Percentiles rank a stretch among this genome's conserved stretches.
Conservation (phyloP, 1,140 invertebrate species). For the Neodiprion lecontei region DNA sequence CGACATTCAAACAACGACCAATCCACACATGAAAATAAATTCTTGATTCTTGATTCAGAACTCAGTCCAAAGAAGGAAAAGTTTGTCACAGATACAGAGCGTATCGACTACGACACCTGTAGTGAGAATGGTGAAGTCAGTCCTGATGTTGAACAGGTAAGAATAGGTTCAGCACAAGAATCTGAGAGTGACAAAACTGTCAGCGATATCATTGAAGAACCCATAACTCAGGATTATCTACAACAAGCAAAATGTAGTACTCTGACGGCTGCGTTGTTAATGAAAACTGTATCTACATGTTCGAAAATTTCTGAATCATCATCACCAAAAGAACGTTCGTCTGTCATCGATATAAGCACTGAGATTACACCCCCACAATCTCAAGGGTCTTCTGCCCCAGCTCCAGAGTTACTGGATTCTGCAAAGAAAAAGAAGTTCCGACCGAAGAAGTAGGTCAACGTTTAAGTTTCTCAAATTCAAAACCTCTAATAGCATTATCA, state of each 20-base stretch:
- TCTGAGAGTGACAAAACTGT: slow-evolving; percentile 27
- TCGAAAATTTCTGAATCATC: not conserved
- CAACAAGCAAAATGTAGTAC: not conserved
- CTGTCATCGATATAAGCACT: slow-evolving; percentile 24
- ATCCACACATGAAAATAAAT: too few relatives aligned
- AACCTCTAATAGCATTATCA: too few relatives aligned
- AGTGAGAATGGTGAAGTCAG: slow-evolving; percentile 14
- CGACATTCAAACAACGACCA: too few relatives aligned
- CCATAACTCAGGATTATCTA: slow-evolving; percentile 26
- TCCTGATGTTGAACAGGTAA: too few relatives aligned
- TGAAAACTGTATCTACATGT: not conserved
- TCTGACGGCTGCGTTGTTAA: not conserved
- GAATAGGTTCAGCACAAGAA: slow-evolving; percentile 16
- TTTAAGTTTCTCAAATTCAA: too few relatives aligned
- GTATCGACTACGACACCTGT: not conserved
- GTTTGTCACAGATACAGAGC: not conserved
- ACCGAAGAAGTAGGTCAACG: not conserved
- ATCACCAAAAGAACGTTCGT: slow-evolving; percentile 39
- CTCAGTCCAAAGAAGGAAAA: not conserved
- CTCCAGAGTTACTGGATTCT: not conserved
- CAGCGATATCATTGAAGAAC: slow-evolving; percentile 40
- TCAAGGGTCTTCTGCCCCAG: slow-evolving; percentile 29
- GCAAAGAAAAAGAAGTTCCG: not conserved
- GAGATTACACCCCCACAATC: slow-evolving; percentile 39
- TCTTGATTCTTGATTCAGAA: not conserved